These are phyloP conservation scores for Urocolius indicus DNA, from an alignment of 2,113 vertebrate genomes.

Conservation along the genomic window DNA sequence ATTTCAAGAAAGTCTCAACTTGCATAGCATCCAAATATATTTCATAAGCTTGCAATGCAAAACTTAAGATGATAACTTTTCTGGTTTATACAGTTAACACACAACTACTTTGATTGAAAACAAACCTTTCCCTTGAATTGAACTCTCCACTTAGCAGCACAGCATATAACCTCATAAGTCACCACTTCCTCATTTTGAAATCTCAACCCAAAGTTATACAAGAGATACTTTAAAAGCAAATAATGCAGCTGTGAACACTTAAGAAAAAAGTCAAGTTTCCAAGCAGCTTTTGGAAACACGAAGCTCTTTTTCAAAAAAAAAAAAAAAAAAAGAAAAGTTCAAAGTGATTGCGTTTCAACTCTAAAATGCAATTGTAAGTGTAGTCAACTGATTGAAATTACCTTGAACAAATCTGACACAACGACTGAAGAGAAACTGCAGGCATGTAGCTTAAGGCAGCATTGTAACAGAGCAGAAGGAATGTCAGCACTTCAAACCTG, in stretches of 20 bases:
- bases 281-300: background rate
- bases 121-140: background rate
- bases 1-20: background rate
- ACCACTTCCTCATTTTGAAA: background rate
- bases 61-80: background rate
- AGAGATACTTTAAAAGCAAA: background rate
- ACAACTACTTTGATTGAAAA: background rate
- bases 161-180: background rate
- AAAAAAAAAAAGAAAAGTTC: background rate
- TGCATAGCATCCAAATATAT: background rate
- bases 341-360: background rate
- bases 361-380: background rate
- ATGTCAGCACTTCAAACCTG: constrained; percentile 97
- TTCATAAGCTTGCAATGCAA: background rate
- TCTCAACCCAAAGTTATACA: background rate
- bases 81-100: background rate
- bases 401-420: constrained; percentile 97
- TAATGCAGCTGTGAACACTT: background rate
- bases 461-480: constrained; percentile 95
- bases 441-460: constrained; percentile 93
- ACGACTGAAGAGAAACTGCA: constrained; percentile 89
- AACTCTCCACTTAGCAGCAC: background rate
- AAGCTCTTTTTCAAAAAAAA: background rate
- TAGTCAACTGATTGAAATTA: constrained; percentile 67
- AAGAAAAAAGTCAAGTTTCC: background rate